Conservation (phyloP, 2,888 invertebrate species). For the Leptopilina drosophilae region DNA sequence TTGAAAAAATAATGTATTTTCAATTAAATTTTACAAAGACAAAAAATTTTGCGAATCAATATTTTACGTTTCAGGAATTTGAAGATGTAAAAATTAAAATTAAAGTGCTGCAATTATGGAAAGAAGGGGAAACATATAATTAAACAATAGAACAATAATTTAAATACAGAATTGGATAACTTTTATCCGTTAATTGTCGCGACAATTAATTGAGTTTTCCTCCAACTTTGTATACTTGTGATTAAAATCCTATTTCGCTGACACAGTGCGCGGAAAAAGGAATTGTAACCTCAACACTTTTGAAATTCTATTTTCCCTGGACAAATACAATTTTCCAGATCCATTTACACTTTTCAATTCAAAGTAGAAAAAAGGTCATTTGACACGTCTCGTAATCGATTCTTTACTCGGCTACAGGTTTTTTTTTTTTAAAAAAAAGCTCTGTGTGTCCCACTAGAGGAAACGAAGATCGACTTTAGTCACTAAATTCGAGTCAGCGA, state of each 20-base stretch:
- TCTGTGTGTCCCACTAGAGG: slow-evolving; percentile 24
- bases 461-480: slow-evolving; percentile 18
- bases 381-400: slow-evolving; percentile 30
- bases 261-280: background rate
- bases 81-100: too few species aligned
- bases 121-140: background rate
- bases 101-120: too few species aligned
- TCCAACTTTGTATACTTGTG: background rate
- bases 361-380: slow-evolving; percentile 31
- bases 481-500: background rate
- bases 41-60: too few species aligned
- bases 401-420: slow-evolving; percentile 20
- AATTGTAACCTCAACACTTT: slow-evolving; percentile 1
- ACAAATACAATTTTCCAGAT: slow-evolving; percentile 22
- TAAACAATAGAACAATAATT: background rate
- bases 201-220: background rate
- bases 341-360: slow-evolving; percentile 37
- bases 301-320: slow-evolving; percentile 30
- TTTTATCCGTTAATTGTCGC: background rate
- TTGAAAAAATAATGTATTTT: too few species aligned
- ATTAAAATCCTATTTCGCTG: slow-evolving; percentile 3
- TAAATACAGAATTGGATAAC: background rate
- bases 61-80: too few species aligned
- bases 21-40: too few species aligned
- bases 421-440: background rate